Evolutionary conservation across 2,113 vertebrate genomes (phyloP).

Genomic region (Mus pahari): DNA sequence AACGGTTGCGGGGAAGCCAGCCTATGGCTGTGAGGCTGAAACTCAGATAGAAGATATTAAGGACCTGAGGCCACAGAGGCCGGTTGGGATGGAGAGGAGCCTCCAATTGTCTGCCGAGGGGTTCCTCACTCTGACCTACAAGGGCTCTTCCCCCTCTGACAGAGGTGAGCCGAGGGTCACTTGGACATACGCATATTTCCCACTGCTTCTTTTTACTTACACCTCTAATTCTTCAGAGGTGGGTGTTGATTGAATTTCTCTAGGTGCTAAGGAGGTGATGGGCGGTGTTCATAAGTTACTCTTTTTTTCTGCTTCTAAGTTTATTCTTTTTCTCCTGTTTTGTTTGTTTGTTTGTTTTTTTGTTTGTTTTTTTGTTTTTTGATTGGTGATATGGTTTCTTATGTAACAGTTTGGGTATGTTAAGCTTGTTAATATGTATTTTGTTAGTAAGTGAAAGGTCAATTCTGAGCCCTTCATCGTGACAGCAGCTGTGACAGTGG

Average conservation of each 20-base stretch:
- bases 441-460: not conserved
- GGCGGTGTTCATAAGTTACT: not conserved
- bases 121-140: conserved; percentile 92
- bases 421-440: not conserved
- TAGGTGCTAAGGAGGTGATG: not conserved
- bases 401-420: not conserved
- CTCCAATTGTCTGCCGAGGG: conserved; percentile 92
- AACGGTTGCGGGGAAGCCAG: conserved; percentile 55
- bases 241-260: not conserved
- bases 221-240: not conserved
- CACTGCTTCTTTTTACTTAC: not conserved
- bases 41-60: conserved; percentile 28
- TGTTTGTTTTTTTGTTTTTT: no score
- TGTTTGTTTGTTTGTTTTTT: not conserved
- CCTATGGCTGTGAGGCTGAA: conserved; percentile 91
- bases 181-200: no score
- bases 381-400: not conserved
- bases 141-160: conserved; percentile 81
- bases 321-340: not conserved
- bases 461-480: not conserved
- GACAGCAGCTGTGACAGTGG: not conserved
- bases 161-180: conserved; percentile 86
- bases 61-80: conserved; percentile 75
- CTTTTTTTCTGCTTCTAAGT: not conserved
- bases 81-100: conserved; percentile 88